Evolutionary conservation across 37 sponge, comb jelly and placozoan species (phyloP).

Genomic region (Crambe crambe): DNA sequence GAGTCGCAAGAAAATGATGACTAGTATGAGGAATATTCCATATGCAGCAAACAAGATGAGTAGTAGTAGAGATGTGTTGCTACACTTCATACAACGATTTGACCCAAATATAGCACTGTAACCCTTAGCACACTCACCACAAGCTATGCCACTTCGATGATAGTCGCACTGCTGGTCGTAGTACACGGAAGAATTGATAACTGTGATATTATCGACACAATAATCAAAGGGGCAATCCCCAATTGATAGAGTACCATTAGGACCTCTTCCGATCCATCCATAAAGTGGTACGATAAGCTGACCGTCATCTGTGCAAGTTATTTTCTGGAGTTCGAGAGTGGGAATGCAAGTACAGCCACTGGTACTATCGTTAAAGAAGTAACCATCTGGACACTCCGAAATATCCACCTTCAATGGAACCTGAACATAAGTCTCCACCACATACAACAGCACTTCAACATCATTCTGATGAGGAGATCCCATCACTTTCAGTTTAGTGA

Average conservation of each 20-base stretch:
- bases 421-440: slow-evolving; percentile 6
- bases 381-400: slow-evolving; percentile 26
- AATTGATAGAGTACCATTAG: background rate
- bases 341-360: background rate
- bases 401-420: slow-evolving; percentile 7
- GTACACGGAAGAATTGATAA: background rate
- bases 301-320: background rate
- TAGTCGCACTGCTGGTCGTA: background rate
- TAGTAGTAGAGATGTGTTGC: background rate
- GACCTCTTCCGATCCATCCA: slow-evolving; percentile 38
- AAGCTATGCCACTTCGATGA: slow-evolving; percentile 32
- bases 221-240: slow-evolving; percentile 27
- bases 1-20: slow-evolving; percentile 13
- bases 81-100: slow-evolving; percentile 44
- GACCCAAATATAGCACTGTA: slow-evolving; percentile 44
- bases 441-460: slow-evolving; percentile 6
- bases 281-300: slow-evolving; percentile 3
- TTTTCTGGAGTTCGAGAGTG: background rate
- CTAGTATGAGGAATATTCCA: slow-evolving; percentile 22
- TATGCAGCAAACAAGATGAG: slow-evolving; percentile 13
- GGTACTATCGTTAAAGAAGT: background rate
- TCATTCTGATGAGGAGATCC: background rate
- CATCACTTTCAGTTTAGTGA: background rate
- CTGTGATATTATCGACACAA: background rate
- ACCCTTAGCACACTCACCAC: slow-evolving; percentile 38